Percentiles rank a stretch among this genome's conserved stretches.
phyloP scores from a whole-genome alignment of 64 coral and sea anemone species.

The Acropora tenuis region DNA sequence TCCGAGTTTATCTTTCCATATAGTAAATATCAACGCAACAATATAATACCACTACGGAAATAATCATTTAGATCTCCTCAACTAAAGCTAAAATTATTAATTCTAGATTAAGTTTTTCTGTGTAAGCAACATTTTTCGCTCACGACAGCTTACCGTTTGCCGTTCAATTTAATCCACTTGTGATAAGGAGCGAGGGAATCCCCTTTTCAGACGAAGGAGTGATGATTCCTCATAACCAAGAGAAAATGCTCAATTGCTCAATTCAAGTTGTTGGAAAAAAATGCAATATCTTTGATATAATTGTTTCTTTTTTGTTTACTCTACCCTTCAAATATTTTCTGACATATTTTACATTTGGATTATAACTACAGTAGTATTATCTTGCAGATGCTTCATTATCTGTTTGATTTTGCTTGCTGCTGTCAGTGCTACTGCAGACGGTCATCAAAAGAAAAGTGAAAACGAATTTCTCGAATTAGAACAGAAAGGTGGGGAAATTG shows the following conservation, averaged over 20 bases:
- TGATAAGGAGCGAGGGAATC: slow-evolving; percentile 17
- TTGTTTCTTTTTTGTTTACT: not conserved
- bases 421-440: not conserved
- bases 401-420: not conserved
- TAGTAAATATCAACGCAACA: not conserved
- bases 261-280: no score
- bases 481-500: slow-evolving; percentile 8
- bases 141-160: no score
- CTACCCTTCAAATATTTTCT: not conserved
- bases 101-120: no score
- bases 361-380: not conserved
- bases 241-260: no score
- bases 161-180: no score
- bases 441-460: not conserved
- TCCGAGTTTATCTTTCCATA: not conserved
- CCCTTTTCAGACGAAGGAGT: not conserved
- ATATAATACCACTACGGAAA: not conserved
- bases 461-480: not conserved
- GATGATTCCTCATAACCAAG: not conserved
- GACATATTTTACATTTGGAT: not conserved
- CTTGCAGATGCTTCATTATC: slow-evolving; percentile 14
- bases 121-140: no score
- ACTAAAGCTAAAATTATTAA: no score
- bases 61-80: no score
- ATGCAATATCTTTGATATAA: no score